Evolutionary conservation across 2,113 vertebrate species (phyloP).

Genomic region (Anarhynchus alexandrinus): DNA sequence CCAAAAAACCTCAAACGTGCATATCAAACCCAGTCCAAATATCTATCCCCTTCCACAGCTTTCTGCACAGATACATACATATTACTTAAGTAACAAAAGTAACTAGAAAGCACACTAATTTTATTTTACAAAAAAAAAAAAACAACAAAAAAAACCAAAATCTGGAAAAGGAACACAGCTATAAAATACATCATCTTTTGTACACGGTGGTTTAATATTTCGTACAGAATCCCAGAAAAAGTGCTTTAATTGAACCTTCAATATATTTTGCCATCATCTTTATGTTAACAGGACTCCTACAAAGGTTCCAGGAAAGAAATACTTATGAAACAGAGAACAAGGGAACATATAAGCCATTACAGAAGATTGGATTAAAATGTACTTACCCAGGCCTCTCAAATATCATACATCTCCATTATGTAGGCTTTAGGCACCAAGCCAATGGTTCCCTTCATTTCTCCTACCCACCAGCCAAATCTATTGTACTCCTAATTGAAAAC

Average conservation of each 20-base stretch:
- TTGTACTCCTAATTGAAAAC: conserved; percentile 91
- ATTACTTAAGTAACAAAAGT: background rate
- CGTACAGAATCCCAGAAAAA: conserved; percentile 41
- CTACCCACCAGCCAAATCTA: conserved; percentile 97
- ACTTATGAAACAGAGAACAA: conserved; percentile 76
- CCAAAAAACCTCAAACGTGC: background rate
- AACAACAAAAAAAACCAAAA: background rate
- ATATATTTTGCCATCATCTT: conserved; percentile 63
- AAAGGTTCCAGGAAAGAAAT: conserved; percentile 77
- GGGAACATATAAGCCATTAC: conserved; percentile 81
- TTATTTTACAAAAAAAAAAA: background rate
- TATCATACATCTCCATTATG: conserved; percentile 91
- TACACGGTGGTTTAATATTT: conserved; percentile 46
- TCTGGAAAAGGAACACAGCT: background rate
- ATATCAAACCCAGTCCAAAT: background rate
- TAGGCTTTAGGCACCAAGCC: conserved; percentile 96
- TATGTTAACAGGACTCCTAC: conserved; percentile 72
- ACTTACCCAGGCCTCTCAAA: conserved; percentile 86
- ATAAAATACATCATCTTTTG: conserved; percentile 24
- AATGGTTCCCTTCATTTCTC: conserved; percentile 91
- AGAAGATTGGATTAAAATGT: conserved; percentile 86
- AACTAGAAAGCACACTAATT: background rate
- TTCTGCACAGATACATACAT: background rate
- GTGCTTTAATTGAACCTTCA: conserved; percentile 61
- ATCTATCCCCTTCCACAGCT: background rate